phyloP scores from a whole-genome alignment of 2,113 vertebrate genomes.

The Helogale parvula region DNA sequence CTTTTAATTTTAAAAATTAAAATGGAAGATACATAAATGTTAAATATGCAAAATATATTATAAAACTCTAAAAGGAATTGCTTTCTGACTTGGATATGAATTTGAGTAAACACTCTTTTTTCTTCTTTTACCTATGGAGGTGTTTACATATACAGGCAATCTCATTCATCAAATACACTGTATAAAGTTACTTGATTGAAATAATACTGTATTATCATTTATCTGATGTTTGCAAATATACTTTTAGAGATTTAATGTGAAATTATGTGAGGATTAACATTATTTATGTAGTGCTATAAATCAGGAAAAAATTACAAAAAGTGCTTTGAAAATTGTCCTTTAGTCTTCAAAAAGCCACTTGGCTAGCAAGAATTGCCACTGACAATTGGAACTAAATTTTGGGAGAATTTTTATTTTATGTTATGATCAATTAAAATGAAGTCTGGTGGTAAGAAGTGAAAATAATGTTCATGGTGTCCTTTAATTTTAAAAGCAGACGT shows the following conservation, averaged over 20 bases:
- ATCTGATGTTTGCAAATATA: neutral
- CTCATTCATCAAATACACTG: neutral
- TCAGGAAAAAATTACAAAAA: neutral
- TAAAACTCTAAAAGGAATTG: neutral
- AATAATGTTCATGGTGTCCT: neutral
- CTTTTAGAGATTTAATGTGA: neutral
- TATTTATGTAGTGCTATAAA: neutral
- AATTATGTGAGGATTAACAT: neutral
- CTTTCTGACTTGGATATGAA: neutral
- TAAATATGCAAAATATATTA: neutral
- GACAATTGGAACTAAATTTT: neutral
- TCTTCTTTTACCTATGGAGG: neutral
- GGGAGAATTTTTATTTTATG: neutral
- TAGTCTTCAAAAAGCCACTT: neutral
- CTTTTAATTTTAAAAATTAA: conserved; percentile 11
- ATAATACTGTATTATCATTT: neutral
- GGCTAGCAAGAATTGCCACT: neutral
- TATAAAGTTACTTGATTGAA: neutral
- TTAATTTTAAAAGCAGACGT: neutral
- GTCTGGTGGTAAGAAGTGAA: neutral
- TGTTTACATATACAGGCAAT: neutral
- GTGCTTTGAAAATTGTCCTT: neutral
- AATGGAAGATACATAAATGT: neutral
- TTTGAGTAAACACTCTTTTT: neutral
- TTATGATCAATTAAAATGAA: neutral